Conservation (phyloP, 2,797 vertebrate species). For the Melanotaenia maccullochi region DNA sequence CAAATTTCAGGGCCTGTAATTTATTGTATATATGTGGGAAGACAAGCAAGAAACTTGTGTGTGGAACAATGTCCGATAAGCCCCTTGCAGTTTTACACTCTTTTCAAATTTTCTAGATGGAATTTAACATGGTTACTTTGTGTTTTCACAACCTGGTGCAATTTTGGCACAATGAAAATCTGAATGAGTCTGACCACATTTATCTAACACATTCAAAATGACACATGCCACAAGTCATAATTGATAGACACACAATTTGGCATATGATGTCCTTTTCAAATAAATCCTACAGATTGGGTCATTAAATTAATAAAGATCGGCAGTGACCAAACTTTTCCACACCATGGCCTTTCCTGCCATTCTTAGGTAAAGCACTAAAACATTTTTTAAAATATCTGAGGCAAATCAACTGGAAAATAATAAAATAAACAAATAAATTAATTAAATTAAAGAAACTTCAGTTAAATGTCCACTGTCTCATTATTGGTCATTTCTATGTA, state of each 20-base stretch:
- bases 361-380: background rate
- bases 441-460: background rate
- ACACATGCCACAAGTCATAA: background rate
- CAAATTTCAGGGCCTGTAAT: background rate
- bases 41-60: background rate
- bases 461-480: background rate
- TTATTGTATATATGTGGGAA: background rate
- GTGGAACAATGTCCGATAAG: background rate
- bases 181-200: background rate
- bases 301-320: background rate
- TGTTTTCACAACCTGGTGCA: background rate
- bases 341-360: background rate
- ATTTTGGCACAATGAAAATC: background rate
- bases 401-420: background rate
- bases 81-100: background rate
- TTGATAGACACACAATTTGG: background rate
- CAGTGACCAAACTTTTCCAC: background rate
- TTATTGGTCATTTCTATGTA: background rate
- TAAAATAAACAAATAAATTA: too few relatives aligned
- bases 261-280: background rate
- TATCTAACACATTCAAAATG: background rate
- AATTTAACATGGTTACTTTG: background rate
- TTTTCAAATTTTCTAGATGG: background rate
- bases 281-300: background rate
- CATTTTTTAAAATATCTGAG: background rate